Evolutionary conservation across 2,888 invertebrate species (phyloP).

Genomic region (Gymnosoma rotundatum): DNA sequence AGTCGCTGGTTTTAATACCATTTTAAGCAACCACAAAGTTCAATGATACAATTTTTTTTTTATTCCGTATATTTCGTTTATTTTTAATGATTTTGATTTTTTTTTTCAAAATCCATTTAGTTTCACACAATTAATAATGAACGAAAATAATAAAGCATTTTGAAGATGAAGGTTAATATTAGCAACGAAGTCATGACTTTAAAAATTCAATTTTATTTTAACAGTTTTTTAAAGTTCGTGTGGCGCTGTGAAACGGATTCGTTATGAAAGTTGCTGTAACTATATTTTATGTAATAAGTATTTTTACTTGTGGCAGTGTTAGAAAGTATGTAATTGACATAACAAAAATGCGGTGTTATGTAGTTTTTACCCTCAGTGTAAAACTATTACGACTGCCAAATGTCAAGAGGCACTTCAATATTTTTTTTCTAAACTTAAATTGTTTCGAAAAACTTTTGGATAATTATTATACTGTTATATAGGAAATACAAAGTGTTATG

Average conservation of each 20-base stretch:
- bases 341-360: constrained; percentile 2
- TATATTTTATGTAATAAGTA: background rate
- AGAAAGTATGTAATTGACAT: constrained; percentile 40
- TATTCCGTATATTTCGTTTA: background rate
- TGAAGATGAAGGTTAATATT: constrained; percentile 58
- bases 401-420: constrained; percentile 19
- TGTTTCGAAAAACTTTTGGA: background rate
- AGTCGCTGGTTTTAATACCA: constrained; percentile 30
- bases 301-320: background rate
- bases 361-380: constrained; percentile 20
- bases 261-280: constrained; percentile 30
- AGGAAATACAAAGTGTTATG: too few species aligned
- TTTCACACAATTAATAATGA: constrained; percentile 3
- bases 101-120: constrained; percentile 18
- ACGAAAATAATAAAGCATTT: background rate
- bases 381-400: constrained; percentile 9
- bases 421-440: background rate
- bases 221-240: background rate
- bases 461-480: too few species aligned
- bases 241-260: background rate
- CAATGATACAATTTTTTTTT: constrained; percentile 48
- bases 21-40: constrained; percentile 63
- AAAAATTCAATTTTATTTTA: constrained; percentile 21
- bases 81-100: constrained; percentile 28
- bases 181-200: constrained; percentile 42